Base-by-base conservation (phyloP, 2,888 invertebrate genomes). In the Synanthedon tipuliformis region DNA sequence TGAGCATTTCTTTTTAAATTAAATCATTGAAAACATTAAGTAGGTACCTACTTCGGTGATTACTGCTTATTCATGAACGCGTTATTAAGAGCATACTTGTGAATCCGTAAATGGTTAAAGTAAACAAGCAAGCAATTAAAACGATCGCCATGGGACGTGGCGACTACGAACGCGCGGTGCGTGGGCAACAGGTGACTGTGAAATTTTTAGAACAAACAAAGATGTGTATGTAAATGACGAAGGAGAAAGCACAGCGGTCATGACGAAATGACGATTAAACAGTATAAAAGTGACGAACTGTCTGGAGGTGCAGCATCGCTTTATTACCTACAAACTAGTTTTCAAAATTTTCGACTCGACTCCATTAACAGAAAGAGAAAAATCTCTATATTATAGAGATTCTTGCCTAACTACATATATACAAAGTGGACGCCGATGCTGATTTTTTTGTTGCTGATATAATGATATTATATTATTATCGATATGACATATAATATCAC, bases 151-250 rank as follows among this genome's bases (percentile, higher is more conserved):
- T 16, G 11, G 23, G 18, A 13, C 13, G n/a, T 45, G 23, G 13
- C 8, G 45, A 15, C 4, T 15, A 13, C 45, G 7, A 13, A 11
- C n/a, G 5, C 41, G 40, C 54, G 15, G 57, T 52, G 61, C 57
- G 61, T 59, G 57, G 59, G 60, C 54, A 56, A 57, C 54, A 57
- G 57, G 12, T 58, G 62, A 64, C 64, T 69, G 82, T 72, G 85
- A 86, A 85, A 86, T 81, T 81, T 69, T 65, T 69, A 74, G 67
- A 75, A 66, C 70, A 85, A 84, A 87, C 82, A 83, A 70, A 78
- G 73, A 75, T 70, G 69, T 74, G 75, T 74, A 79, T 82, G 78
- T 73, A 81, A 82, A 83, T 77, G 75, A 77, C 71, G 68, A 57
- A 59, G 69, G 82, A 79, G 86, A 87, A 87, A 87, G 86, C 75